Percentiles rank a stretch among this genome's conserved stretches.
phyloP scores from a whole-genome alignment of 1,140 invertebrate species.

The Cherax destructor region DNA sequence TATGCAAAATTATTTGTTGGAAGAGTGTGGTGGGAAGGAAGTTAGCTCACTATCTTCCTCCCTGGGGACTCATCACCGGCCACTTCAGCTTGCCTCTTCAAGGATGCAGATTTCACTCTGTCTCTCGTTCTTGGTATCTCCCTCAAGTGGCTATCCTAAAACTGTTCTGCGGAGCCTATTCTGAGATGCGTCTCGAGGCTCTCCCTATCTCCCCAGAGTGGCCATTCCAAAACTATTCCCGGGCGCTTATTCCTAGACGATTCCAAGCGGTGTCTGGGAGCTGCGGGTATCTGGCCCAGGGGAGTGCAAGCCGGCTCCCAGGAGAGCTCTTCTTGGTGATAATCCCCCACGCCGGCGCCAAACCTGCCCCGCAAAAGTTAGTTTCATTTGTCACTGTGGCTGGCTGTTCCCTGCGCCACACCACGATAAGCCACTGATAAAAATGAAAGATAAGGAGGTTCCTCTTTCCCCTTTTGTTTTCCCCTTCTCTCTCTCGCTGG shows the following conservation, averaged over 20 bases:
- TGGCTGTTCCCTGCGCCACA: conserved; percentile 11
- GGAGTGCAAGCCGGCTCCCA: conserved; percentile 10
- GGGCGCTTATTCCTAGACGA: conserved; percentile 20
- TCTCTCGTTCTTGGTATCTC: conserved; percentile 34
- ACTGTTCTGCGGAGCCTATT: conserved; percentile 42
- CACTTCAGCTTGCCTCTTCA: conserved; percentile 26
- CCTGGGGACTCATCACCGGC: conserved; percentile 11
- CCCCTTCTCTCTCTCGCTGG: neutral
- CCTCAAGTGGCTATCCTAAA: conserved; percentile 38
- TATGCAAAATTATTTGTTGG: neutral
- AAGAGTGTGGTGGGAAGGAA: neutral
- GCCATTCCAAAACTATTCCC: conserved; percentile 40
- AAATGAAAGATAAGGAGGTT: conserved; percentile 40
- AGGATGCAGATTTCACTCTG: conserved; percentile 39
- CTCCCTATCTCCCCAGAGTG: conserved; percentile 45
- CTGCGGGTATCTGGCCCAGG: conserved; percentile 21
- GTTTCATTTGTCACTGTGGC: conserved; percentile 48
- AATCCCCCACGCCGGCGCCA: conserved; percentile 43
- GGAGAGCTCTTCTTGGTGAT: conserved; percentile 26
- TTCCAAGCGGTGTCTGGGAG: neutral
- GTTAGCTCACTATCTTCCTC: neutral
- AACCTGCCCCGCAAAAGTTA: conserved; percentile 49
- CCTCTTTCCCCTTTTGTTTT: neutral
- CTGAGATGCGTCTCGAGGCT: conserved; percentile 29
- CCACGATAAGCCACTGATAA: conserved; percentile 41